Conservation (phyloP, 2,888 invertebrate species). For the Mongoloraphidia duomilia region DNA sequence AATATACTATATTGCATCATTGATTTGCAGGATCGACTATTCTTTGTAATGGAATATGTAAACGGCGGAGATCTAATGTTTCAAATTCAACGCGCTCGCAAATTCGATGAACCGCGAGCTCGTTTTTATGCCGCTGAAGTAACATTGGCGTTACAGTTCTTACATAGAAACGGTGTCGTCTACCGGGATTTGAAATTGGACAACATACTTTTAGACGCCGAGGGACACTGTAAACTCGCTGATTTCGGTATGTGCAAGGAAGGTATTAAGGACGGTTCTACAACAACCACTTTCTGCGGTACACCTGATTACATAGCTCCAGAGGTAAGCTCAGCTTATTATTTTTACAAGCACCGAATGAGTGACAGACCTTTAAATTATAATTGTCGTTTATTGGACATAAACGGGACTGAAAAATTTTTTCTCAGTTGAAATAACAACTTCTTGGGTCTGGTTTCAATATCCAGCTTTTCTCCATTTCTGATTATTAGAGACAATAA, state of each 20-base stretch:
- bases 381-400: background rate
- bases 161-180: conserved; percentile 92
- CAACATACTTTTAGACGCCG: conserved; percentile 91
- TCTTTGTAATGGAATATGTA: conserved; percentile 99
- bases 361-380: background rate
- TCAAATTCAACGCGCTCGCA: conserved; percentile 95
- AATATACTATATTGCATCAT: too few species aligned
- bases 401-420: background rate
- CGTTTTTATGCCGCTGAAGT: conserved; percentile 98
- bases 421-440: conserved; percentile 12
- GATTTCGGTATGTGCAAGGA: conserved; percentile 99
- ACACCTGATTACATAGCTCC: conserved; percentile 99
- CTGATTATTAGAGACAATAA: too few species aligned
- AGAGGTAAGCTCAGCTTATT: conserved; percentile 43
- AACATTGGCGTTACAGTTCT: conserved; percentile 90
- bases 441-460: conserved; percentile 5
- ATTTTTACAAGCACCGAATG: conserved; percentile 5
- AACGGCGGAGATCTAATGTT: conserved; percentile 98
- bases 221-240: conserved; percentile 88
- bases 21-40: conserved; percentile 59
- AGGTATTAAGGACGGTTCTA: conserved; percentile 70
- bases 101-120: conserved; percentile 92
- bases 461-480: background rate
- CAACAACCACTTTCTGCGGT: conserved; percentile 97
- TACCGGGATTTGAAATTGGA: conserved; percentile 98